Evolutionary conservation across 2,888 invertebrate genomes (phyloP).

Genomic region (Beris chalybata): DNA sequence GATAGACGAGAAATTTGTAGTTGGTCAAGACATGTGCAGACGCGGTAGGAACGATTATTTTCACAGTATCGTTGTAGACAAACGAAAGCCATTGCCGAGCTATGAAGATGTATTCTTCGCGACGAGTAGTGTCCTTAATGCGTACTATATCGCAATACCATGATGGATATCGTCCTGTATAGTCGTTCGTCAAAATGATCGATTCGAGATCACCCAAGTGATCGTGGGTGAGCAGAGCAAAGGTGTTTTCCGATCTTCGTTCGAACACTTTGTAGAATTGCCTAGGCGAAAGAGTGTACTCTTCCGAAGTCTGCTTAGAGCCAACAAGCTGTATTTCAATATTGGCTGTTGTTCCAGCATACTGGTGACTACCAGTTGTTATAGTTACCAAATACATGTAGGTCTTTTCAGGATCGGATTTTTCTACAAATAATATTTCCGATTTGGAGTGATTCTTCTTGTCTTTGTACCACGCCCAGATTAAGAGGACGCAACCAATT

Average conservation of each 20-base stretch:
- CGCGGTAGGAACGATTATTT: neutral
- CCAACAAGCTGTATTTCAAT: conserved; percentile 41
- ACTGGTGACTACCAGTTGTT: conserved; percentile 42
- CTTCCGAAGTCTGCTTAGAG: neutral
- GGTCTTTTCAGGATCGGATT: conserved; percentile 3
- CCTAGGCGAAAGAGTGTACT: neutral
- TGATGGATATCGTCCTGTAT: conserved; percentile 44
- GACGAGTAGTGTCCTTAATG: conserved; percentile 37
- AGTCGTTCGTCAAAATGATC: conserved; percentile 41
- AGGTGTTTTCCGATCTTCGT: conserved; percentile 23
- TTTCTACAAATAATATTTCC: conserved; percentile 2
- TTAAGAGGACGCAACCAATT: conserved; percentile 8
- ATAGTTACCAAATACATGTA: conserved; percentile 41
- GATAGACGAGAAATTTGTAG: conserved; percentile 24
- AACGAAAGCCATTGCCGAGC: conserved; percentile 41
- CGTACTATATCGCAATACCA: conserved; percentile 45
- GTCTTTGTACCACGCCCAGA: conserved; percentile 28
- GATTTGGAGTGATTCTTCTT: conserved; percentile 1
- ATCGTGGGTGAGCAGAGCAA: conserved; percentile 17
- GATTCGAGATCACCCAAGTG: conserved; percentile 35
- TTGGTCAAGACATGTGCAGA: conserved; percentile 18
- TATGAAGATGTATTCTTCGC: conserved; percentile 38
- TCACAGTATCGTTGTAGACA: conserved; percentile 17
- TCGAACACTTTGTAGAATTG: conserved; percentile 6
- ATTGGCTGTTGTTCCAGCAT: conserved; percentile 43